These are phyloP conservation scores for Eulithis testata DNA, from an alignment of 2,888 invertebrate genomes.

Conservation along the genomic window DNA sequence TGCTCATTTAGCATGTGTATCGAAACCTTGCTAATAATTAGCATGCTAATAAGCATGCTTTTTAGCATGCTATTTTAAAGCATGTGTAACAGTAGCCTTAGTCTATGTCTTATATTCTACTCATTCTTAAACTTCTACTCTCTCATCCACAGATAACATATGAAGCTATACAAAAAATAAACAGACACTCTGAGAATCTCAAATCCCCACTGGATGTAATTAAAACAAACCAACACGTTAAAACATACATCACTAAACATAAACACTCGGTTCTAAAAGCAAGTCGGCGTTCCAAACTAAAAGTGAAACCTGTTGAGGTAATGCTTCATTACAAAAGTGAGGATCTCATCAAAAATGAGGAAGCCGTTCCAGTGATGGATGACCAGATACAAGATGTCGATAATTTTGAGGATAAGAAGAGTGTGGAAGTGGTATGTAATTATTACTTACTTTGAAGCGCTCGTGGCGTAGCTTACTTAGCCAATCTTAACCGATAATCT, in stretches of 20 bases:
- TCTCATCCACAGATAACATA: conserved; percentile 49
- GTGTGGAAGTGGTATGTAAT: conserved; percentile 18
- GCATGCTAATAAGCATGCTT: too few relatives aligned
- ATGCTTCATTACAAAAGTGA: conserved; percentile 37
- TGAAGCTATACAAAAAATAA: conserved; percentile 54
- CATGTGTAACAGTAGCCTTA: too few relatives aligned
- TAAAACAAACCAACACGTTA: conserved; percentile 46
- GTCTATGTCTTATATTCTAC: too few relatives aligned
- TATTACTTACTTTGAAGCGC: too few relatives aligned
- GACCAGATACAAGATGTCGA: conserved; percentile 20
- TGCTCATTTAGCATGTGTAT: too few relatives aligned
- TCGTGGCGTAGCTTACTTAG: too few relatives aligned
- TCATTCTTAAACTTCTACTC: too few relatives aligned
- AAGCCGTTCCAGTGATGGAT: conserved; percentile 15
- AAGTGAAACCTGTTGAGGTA: conserved; percentile 35
- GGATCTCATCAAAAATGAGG: conserved; percentile 36
- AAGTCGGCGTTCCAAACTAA: conserved; percentile 16
- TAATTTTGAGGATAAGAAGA: conserved; percentile 28
- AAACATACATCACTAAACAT: conserved; percentile 48
- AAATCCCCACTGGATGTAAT: conserved; percentile 52
- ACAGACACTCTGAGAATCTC: conserved; percentile 51
- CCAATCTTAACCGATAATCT: too few relatives aligned
- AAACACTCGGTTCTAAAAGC: conserved; percentile 20
- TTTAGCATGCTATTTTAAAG: too few relatives aligned
- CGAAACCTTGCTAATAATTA: too few relatives aligned